Percentiles rank a stretch among this genome's conserved stretches.
Evolutionary conservation across 1,140 invertebrate genomes (phyloP).

Genomic region (Diuraphis noxia): DNA sequence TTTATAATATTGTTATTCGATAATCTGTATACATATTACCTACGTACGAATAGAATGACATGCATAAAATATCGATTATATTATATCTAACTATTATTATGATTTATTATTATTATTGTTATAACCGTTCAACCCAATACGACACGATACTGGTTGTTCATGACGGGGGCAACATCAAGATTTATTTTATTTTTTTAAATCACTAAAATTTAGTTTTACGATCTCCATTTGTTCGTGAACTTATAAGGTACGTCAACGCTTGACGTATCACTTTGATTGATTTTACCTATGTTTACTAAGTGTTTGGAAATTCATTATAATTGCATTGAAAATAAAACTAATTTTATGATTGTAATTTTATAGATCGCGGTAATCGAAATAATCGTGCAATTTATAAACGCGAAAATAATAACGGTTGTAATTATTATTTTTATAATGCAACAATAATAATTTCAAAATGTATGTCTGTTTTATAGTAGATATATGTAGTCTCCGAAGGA

Average conservation of each 20-base stretch:
- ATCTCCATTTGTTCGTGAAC: not conserved
- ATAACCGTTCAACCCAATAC: slow-evolving; percentile 8
- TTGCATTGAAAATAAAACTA: not conserved
- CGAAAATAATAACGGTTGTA: not conserved
- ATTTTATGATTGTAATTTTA: not conserved
- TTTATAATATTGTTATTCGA: not conserved
- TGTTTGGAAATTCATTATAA: not conserved
- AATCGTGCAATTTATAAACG: not conserved
- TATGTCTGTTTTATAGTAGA: not conserved
- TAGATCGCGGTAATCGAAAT: not conserved
- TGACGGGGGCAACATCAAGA: not conserved
- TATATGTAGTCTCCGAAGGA: not conserved
- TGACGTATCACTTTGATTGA: not conserved
- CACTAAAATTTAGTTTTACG: not conserved
- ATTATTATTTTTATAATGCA: not conserved
- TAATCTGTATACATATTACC: not conserved
- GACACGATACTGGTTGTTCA: not conserved
- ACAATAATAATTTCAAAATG: not conserved
- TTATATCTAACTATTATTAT: not conserved
- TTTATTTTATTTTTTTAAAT: slow-evolving; percentile 13
- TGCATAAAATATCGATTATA: not conserved
- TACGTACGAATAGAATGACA: not conserved
- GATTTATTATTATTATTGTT: not conserved
- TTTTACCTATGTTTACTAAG: not conserved
- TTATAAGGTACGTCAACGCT: not conserved